Percentiles rank a stretch among this genome's conserved stretches.
Conservation (phyloP, 2,888 invertebrate species). For the Drosophila koepferae region DNA sequence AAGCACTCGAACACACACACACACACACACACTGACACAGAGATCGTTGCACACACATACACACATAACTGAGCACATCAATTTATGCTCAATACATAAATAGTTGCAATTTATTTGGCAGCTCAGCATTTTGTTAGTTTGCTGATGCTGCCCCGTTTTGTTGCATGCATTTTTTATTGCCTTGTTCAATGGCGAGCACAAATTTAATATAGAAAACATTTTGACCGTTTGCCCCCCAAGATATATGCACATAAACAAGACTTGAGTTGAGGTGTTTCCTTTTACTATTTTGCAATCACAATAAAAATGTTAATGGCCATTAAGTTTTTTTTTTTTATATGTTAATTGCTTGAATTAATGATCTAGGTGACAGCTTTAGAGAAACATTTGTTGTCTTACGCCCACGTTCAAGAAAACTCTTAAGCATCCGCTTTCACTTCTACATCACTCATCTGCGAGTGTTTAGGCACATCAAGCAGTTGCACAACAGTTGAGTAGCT, state of each 20-base stretch:
- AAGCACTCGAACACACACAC: constrained; percentile 33
- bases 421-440: not conserved
- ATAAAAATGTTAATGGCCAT: constrained; percentile 1
- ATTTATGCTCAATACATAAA: constrained; percentile 69
- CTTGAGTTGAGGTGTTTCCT: not conserved
- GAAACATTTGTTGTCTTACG: not conserved
- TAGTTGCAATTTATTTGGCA: constrained; percentile 71
- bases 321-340: not conserved
- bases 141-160: constrained; percentile 30
- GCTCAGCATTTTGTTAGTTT: constrained; percentile 36
- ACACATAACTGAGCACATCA: constrained; percentile 41
- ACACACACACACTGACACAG: constrained; percentile 27
- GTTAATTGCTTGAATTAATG: not conserved
- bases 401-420: not conserved
- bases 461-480: not conserved
- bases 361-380: not conserved
- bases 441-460: not conserved
- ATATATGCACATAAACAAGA: constrained; percentile 23
- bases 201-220: constrained; percentile 67
- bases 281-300: constrained; percentile 2
- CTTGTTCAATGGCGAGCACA: constrained; percentile 33
- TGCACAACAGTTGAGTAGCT: not conserved
- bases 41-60: constrained; percentile 21
- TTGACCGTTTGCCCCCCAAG: constrained; percentile 50
- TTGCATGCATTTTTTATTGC: constrained; percentile 31